Percentiles rank a stretch among this genome's conserved stretches.
These are phyloP conservation scores for Accipiter virgatus DNA, from an alignment of 2,113 vertebrate genomes.

Conservation along the genomic window DNA sequence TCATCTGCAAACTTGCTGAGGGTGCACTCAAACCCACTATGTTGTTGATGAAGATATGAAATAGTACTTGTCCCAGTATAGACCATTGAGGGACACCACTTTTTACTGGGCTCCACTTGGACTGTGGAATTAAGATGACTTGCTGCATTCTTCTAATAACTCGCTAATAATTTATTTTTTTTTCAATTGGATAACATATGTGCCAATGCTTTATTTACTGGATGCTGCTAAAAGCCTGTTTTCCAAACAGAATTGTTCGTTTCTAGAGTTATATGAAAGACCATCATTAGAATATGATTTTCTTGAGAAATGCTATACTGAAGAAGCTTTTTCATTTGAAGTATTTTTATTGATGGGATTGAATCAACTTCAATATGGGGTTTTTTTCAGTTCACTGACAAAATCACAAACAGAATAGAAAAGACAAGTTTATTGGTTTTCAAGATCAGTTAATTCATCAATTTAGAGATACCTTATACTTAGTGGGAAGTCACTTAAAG, in stretches of 20 bases:
- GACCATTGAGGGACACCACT: not conserved
- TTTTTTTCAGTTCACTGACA: not conserved
- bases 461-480: not conserved
- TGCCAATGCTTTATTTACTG: not conserved
- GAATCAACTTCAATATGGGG: not conserved
- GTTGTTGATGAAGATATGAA: not conserved
- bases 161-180: not conserved
- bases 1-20: not conserved
- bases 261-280: not conserved
- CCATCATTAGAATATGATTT: not conserved
- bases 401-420: not conserved
- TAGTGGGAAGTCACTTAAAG: not conserved
- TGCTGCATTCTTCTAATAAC: not conserved
- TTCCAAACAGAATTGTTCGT: not conserved
- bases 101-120: not conserved
- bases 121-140: not conserved
- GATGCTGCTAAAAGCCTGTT: not conserved
- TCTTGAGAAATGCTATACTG: not conserved
- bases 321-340: not conserved
- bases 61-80: not conserved
- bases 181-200: not conserved
- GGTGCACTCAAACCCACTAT: too few relatives aligned
- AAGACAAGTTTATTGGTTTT: not conserved
- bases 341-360: not conserved
- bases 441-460: not conserved